Evolutionary conservation across 2,113 vertebrate genomes (phyloP).

Genomic region (Bambusicola thoracicus): DNA sequence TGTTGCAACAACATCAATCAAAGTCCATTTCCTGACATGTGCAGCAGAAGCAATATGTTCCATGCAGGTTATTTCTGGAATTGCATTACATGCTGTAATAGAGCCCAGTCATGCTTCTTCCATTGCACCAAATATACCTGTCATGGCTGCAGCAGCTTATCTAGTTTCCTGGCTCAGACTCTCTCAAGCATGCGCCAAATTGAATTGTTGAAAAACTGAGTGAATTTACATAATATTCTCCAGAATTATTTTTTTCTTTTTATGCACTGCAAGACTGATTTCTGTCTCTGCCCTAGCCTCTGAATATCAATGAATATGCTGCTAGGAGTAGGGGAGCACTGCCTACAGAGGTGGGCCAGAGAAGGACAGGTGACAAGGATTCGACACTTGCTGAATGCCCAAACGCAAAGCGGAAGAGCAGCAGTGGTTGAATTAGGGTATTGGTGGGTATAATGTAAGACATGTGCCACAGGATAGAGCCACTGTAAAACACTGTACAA

Average conservation of each 20-base stretch:
- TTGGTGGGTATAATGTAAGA: background rate
- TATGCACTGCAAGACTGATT: background rate
- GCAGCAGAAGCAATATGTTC: constrained; percentile 79
- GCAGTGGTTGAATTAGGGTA: background rate
- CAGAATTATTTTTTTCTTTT: background rate
- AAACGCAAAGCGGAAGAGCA: background rate
- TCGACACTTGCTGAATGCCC: background rate
- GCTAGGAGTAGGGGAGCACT: background rate
- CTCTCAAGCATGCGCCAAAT: constrained; percentile 48
- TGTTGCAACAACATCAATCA: constrained; percentile 75
- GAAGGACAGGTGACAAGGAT: background rate
- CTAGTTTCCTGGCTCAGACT: constrained; percentile 19
- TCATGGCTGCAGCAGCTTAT: constrained; percentile 29
- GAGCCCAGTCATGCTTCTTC: constrained; percentile 65
- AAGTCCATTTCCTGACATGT: constrained; percentile 75
- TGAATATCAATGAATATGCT: background rate
- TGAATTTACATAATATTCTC: background rate
- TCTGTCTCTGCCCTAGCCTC: background rate
- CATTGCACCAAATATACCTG: constrained; percentile 57
- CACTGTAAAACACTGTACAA: background rate
- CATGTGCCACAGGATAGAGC: background rate
- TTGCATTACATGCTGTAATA: constrained; percentile 78
- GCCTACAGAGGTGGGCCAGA: background rate
- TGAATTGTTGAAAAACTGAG: background rate
- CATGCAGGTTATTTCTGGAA: constrained; percentile 78